These are phyloP conservation scores for Mobula hypostoma DNA, from an alignment of 2,113 vertebrate species.

Conservation along the genomic window DNA sequence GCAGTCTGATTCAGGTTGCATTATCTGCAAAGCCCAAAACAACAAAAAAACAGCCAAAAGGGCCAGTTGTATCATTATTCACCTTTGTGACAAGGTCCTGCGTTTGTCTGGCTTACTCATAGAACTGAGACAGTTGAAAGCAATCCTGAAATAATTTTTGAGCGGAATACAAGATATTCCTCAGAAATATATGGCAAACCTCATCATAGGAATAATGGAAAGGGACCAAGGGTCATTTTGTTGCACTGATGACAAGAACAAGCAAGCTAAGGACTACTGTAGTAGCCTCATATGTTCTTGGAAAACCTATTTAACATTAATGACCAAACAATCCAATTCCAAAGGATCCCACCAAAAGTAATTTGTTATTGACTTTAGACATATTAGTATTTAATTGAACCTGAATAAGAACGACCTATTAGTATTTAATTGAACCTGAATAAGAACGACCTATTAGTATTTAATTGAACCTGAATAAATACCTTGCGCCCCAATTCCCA, in stretches of 20 bases:
- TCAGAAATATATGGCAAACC: neutral
- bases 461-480: neutral
- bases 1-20: neutral
- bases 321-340: neutral
- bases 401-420: neutral
- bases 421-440: neutral
- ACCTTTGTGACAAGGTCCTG: neutral
- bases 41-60: neutral
- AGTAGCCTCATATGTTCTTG: neutral
- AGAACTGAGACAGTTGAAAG: neutral
- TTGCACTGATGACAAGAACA: neutral
- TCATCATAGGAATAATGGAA: neutral
- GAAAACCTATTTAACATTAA: neutral
- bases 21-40: neutral
- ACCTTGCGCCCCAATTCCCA: neutral
- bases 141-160: neutral
- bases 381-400: neutral
- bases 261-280: neutral
- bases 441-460: neutral
- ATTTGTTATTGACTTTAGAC: neutral
- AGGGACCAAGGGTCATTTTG: neutral
- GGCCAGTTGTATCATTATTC: neutral
- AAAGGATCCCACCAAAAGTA: neutral
- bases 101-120: neutral
- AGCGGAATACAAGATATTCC: neutral